Percentiles rank a stretch among this genome's conserved stretches.
These are phyloP conservation scores for Oeneis ivallda DNA, from an alignment of 2,888 invertebrate species.

Conservation along the genomic window DNA sequence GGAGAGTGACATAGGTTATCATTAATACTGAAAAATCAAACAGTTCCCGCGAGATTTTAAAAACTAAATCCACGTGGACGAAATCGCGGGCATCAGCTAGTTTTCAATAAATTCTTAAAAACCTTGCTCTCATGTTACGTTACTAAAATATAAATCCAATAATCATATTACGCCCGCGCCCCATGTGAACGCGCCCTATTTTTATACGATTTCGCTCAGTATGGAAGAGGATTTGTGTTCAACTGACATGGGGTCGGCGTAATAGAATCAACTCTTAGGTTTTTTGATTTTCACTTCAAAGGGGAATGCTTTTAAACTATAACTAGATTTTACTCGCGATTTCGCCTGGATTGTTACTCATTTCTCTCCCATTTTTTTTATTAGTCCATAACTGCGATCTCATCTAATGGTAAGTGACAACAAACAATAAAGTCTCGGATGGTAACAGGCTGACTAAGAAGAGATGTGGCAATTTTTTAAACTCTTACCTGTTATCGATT, in stretches of 20 bases:
- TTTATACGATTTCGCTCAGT: conserved; percentile 9
- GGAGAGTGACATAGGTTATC: too few relatives aligned
- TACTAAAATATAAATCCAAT: background rate
- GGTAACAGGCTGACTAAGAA: too few relatives aligned
- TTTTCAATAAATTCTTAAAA: background rate
- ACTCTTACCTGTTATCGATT: too few relatives aligned
- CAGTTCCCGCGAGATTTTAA: too few relatives aligned
- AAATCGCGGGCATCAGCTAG: too few relatives aligned
- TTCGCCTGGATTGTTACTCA: background rate
- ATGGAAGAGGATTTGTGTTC: conserved; percentile 3
- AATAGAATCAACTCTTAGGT: conserved; percentile 5
- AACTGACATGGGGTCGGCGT: background rate
- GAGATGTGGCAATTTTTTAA: too few relatives aligned
- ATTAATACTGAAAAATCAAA: too few relatives aligned
- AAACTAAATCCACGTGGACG: too few relatives aligned
- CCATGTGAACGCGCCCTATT: conserved; percentile 3
- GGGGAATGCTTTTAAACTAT: background rate
- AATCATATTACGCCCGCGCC: background rate
- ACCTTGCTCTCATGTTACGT: background rate
- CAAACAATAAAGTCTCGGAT: too few relatives aligned
- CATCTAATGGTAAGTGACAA: too few relatives aligned
- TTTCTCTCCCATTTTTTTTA: too few relatives aligned
- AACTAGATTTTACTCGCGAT: background rate
- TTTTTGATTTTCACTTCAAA: conserved; percentile 11
- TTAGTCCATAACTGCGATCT: too few relatives aligned